phyloP scores from a whole-genome alignment of 2,797 vertebrate species.

The Falco concolor region DNA sequence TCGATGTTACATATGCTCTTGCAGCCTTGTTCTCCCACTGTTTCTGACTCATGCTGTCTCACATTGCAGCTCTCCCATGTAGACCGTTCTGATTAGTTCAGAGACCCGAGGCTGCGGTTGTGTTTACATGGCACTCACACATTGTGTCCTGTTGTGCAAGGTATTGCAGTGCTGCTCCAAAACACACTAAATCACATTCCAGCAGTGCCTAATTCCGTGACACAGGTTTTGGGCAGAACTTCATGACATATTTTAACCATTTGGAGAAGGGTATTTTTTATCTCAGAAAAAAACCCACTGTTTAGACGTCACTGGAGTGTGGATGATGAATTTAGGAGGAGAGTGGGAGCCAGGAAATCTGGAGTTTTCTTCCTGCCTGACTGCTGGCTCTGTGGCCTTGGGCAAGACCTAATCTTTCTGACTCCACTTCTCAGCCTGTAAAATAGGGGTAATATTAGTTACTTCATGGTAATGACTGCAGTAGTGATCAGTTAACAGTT shows the following conservation, averaged over 20 bases:
- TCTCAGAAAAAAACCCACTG: background rate
- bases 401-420: constrained; percentile 23
- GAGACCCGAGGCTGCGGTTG: background rate
- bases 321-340: constrained; percentile 19
- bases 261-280: background rate
- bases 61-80: background rate
- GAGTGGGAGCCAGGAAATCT: constrained; percentile 38
- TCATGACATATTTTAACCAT: background rate
- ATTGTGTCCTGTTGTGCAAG: background rate
- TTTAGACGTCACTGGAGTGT: background rate
- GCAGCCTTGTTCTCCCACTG: background rate
- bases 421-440: constrained; percentile 19
- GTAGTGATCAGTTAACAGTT: background rate
- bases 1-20: background rate
- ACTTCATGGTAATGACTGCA: background rate
- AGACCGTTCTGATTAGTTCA: background rate
- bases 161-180: background rate
- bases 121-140: background rate
- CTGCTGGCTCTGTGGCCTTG: background rate
- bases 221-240: background rate
- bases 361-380: constrained; percentile 32
- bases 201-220: background rate
- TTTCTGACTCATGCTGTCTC: background rate
- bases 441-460: constrained; percentile 3
- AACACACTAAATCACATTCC: background rate